phyloP scores from a whole-genome alignment of 2,797 vertebrate genomes.

The Gouania willdenowi region DNA sequence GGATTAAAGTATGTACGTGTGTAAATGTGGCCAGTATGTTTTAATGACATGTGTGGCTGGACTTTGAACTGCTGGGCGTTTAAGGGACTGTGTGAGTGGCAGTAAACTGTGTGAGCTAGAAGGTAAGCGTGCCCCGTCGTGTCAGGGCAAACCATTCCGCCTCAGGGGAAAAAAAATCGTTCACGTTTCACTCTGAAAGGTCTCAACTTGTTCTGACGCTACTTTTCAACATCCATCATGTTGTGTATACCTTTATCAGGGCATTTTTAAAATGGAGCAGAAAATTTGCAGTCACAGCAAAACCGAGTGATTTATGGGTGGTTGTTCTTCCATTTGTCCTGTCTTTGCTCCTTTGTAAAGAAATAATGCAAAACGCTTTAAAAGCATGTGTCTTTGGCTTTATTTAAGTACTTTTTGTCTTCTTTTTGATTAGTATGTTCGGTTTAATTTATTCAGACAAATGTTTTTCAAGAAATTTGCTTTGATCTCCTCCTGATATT shows the following conservation, averaged over 20 bases:
- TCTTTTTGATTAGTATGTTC: too few species aligned
- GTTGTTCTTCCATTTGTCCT: too few species aligned
- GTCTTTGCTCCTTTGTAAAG: not conserved
- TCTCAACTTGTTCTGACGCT: conserved; percentile 46
- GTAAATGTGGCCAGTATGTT: too few species aligned
- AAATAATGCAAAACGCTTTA: not conserved
- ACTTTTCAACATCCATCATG: not conserved
- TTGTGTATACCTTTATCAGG: not conserved
- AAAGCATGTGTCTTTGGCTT: too few species aligned
- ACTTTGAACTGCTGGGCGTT: conserved; percentile 1
- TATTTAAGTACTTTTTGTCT: too few species aligned
- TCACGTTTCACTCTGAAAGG: conserved; percentile 47
- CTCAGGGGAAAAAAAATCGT: conserved; percentile 45
- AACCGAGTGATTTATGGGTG: too few species aligned
- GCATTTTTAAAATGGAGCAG: not conserved
- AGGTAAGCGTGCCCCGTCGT: conserved; percentile 57
- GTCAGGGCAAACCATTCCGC: conserved; percentile 33
- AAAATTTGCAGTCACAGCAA: not conserved
- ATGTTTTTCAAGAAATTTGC: too few species aligned
- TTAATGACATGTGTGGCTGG: too few species aligned
- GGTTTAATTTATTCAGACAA: too few species aligned
- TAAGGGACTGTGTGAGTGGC: not conserved
- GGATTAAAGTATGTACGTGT: too few species aligned
- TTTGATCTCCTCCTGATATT: too few species aligned
- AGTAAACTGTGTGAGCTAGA: conserved; percentile 33